phyloP scores from a whole-genome alignment of 2,797 vertebrate species.

The Anableps anableps region DNA sequence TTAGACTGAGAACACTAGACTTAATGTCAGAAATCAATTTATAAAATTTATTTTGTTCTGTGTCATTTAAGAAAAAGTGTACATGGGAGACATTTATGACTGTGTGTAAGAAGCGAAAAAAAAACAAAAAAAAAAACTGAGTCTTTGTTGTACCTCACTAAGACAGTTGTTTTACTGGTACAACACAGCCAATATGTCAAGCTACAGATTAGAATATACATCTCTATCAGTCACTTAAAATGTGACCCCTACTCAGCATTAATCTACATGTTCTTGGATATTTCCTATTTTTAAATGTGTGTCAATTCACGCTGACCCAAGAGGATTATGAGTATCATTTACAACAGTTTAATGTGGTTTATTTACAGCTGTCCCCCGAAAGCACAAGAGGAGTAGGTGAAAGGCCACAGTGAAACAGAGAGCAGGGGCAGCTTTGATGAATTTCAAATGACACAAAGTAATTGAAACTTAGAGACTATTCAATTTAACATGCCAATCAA shows the following conservation, averaged over 20 bases:
- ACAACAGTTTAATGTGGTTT: slow-evolving; percentile 33
- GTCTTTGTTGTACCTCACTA: slow-evolving; percentile 7
- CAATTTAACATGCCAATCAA: not conserved
- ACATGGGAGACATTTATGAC: slow-evolving; percentile 12
- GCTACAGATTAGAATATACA: slow-evolving; percentile 21
- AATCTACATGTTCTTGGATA: slow-evolving; percentile 14
- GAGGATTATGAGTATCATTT: slow-evolving; percentile 47
- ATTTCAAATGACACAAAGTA: not conserved
- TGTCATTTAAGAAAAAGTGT: slow-evolving; percentile 19
- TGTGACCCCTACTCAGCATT: slow-evolving; percentile 25
- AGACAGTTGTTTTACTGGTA: slow-evolving; percentile 16
- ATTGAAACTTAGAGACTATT: not conserved
- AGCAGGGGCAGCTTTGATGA: not conserved
- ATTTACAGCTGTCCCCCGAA: slow-evolving; percentile 56
- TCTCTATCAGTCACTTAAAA: slow-evolving; percentile 24
- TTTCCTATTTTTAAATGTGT: slow-evolving; percentile 36
- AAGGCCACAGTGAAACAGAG: slow-evolving; percentile 33
- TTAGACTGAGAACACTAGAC: slow-evolving; percentile 48
- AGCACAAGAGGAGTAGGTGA: slow-evolving; percentile 50
- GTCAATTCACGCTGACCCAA: slow-evolving; percentile 18
- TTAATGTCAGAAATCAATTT: slow-evolving; percentile 42
- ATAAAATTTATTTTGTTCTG: slow-evolving; percentile 44
- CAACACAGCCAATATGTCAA: slow-evolving; percentile 18
- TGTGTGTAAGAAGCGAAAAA: slow-evolving; percentile 10
- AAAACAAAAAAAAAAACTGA: not conserved